Evolutionary conservation across 1,140 invertebrate genomes (phyloP), one percentile per base, ranked within the genome.

Genomic region (Brachionus asplanchnoidis): DNA sequence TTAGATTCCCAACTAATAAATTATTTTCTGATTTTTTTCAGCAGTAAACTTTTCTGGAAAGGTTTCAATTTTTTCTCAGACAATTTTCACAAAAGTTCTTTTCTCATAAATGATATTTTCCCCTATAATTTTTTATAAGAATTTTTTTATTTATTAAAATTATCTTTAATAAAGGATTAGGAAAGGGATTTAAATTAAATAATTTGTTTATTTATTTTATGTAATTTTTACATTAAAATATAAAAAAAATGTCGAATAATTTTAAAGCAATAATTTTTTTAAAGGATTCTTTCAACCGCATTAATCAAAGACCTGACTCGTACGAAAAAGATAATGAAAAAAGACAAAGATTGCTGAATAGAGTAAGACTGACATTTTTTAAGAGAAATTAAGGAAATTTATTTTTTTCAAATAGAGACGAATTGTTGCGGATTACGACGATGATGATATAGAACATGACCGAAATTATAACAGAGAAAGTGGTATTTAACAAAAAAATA

Each of bases 381-480:
- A 6, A 32, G 11, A 32, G 14, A 36, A 56, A 53, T 17, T 17
- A 36, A 36, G 5, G n/a, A 20, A n/a, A 17, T 17, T n/a, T 32
- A 3, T 80, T 60, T 80, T 53, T 26, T 17, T 17, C 17, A 7
- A n/a, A 50, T 12, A 82, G 79, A 60, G 79, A 46, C 50, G 79
- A 65, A 82, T 82, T 14, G 44, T 82, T 12, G 56, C 32, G 53
- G 79, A 60, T 68, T 42, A 82, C 14, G 50, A 78, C 36, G 79
- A 82, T 46, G 53, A 60, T 12, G 79, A 82, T 46, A 36, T 66
- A 6, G 79, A 82, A 68, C 65, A 82, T 36, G 79, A 82, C n/a
- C 20, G 79, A 82, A 26, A 68, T 40, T 60, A 65, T 46, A 82
- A 82, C 53, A 26, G 50, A 65, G 53, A 82, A 12, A 82, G 32